Evolutionary conservation across 2,797 vertebrate genomes (phyloP).

Genomic region (Coregonus sp.): DNA sequence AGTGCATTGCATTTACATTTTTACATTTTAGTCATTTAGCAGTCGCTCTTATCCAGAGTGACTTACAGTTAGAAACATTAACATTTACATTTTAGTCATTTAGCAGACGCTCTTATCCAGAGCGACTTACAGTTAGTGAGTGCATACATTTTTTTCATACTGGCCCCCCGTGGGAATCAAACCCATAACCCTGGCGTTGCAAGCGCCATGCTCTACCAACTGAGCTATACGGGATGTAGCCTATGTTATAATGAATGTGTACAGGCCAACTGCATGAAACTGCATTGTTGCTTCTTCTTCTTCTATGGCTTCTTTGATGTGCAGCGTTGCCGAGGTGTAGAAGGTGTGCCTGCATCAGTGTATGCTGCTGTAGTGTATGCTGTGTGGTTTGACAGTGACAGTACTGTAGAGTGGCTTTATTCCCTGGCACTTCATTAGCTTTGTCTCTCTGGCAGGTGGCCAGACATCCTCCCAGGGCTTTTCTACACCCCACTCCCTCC

Average conservation of each 20-base stretch:
- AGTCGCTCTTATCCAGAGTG: too few species aligned
- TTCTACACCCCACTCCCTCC: constrained; percentile 16
- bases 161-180: too few species aligned
- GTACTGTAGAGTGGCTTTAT: constrained; percentile 44
- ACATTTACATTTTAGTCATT: too few species aligned
- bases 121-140: too few species aligned
- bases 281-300: not conserved
- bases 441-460: constrained; percentile 47
- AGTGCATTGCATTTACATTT: not conserved
- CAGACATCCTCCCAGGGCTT: constrained; percentile 42
- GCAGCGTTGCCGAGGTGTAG: not conserved
- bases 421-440: constrained; percentile 56
- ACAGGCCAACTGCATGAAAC: not conserved
- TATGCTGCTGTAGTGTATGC: constrained; percentile 42
- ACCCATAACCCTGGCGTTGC: too few species aligned
- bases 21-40: too few species aligned
- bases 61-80: too few species aligned
- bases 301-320: too few species aligned
- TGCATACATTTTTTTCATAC: too few species aligned
- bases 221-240: not conserved
- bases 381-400: constrained; percentile 36
- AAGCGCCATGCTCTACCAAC: too few species aligned
- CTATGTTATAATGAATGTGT: not conserved
- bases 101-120: too few species aligned
- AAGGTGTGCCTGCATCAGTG: not conserved